Conservation (phyloP, 2,113 vertebrate species). For the Lagopus muta region DNA sequence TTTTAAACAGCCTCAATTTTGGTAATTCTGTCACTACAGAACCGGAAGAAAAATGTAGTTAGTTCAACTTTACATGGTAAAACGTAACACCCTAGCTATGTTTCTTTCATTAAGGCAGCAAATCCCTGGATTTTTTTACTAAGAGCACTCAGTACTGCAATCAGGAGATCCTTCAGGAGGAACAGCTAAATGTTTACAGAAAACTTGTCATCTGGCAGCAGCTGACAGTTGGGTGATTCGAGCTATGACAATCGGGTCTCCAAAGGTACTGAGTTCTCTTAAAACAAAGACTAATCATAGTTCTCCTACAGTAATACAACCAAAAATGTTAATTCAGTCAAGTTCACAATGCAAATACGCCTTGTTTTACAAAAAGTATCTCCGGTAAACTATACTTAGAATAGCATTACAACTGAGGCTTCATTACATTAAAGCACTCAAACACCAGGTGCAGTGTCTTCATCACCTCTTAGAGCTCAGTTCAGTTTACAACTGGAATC, state of each 20-base stretch:
- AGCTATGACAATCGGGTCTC: background rate
- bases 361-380: background rate
- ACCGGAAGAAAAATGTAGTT: background rate
- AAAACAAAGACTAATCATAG: background rate
- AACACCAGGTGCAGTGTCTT: background rate
- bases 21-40: background rate
- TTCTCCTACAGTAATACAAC: background rate
- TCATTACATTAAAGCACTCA: background rate
- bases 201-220: background rate
- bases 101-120: background rate
- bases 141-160: background rate
- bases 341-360: background rate
- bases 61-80: background rate
- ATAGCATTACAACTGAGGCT: background rate
- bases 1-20: background rate
- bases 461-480: background rate
- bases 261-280: background rate
- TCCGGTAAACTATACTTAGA: background rate
- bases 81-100: background rate
- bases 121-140: background rate
- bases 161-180: background rate
- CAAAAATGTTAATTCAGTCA: background rate
- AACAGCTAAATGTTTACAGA: background rate
- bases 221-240: no score
- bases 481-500: background rate